Conservation (phyloP, 2,113 vertebrate species). For the Sterrhoptilus dennistouni region DNA sequence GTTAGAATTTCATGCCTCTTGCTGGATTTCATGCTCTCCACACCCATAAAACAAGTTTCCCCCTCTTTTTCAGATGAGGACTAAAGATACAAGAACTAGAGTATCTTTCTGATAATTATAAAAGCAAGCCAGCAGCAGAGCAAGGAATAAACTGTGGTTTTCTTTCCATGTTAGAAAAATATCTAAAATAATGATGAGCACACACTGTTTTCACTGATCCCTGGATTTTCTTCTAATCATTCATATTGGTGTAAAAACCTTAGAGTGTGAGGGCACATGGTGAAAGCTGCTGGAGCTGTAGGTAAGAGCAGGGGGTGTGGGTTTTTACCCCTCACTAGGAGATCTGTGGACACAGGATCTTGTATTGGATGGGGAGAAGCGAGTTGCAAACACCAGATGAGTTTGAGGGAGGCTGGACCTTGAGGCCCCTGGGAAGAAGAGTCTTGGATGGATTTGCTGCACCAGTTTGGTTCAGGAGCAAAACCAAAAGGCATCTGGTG, state of each 20-base stretch:
- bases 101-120: background rate
- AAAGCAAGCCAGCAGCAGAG: background rate
- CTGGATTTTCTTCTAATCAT: background rate
- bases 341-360: background rate
- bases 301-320: fast-evolving
- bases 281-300: background rate
- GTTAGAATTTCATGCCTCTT: background rate
- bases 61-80: fast-evolving
- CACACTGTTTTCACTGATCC: fast-evolving
- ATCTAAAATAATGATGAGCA: background rate
- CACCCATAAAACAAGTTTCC: background rate
- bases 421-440: background rate
- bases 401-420: background rate
- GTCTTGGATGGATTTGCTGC: background rate
- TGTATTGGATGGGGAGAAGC: background rate
- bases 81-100: background rate
- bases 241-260: background rate
- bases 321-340: background rate
- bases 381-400: fast-evolving
- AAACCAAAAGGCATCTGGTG: background rate
- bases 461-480: background rate
- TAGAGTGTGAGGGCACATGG: fast-evolving
- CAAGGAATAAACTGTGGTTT: background rate
- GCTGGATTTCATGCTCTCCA: background rate
- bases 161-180: background rate